These are phyloP conservation scores for Cenopis cana DNA, from an alignment of 2,888 invertebrate species.

Conservation along the genomic window DNA sequence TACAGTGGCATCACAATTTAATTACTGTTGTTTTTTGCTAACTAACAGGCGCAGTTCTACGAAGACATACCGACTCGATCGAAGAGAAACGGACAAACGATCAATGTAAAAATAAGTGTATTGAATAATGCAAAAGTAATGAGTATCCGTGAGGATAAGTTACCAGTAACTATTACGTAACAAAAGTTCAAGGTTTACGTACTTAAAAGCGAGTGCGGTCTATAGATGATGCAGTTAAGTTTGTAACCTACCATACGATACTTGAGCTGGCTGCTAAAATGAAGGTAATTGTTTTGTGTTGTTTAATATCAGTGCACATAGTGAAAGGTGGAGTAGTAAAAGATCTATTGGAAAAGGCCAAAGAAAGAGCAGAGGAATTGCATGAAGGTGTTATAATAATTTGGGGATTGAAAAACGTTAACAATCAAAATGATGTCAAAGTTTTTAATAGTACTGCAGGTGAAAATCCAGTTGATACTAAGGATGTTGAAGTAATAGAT, in stretches of 20 bases:
- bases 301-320: neutral
- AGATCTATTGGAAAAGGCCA: constrained; percentile 10
- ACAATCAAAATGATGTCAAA: neutral
- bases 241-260: neutral
- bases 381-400: neutral
- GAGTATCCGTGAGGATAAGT: neutral
- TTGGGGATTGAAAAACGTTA: neutral
- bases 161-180: neutral
- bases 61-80: constrained; percentile 1
- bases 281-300: constrained; percentile 10
- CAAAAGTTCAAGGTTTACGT: neutral
- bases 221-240: neutral
- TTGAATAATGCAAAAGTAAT: neutral
- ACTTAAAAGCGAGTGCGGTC: neutral
- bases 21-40: constrained; percentile 5
- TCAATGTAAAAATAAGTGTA: neutral
- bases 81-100: neutral
- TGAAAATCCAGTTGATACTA: neutral
- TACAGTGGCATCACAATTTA: constrained; percentile 5
- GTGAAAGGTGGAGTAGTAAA: constrained; percentile 7
- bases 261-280: neutral
- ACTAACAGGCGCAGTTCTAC: neutral
- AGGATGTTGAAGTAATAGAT: neutral
- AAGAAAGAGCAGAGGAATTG: constrained; percentile 2
- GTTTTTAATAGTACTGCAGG: neutral